A percentile compares a stretch with the other conserved stretches of the same genome.
Conservation (phyloP, 2,888 invertebrate species). For the Watsonalla binaria region DNA sequence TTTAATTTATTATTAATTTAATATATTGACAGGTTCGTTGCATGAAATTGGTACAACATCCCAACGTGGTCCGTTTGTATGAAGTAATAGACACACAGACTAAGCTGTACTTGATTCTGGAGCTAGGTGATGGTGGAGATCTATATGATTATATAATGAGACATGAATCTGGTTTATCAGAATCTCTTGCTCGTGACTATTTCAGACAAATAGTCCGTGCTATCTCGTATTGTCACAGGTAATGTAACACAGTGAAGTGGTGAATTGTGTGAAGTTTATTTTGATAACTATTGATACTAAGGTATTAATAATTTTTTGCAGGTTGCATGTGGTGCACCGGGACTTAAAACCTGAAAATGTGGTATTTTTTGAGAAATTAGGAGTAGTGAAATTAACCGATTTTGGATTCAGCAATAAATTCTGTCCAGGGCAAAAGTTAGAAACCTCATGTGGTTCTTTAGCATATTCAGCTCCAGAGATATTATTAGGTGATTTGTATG, state of each 20-base stretch:
- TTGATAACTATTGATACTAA: conserved; percentile 1
- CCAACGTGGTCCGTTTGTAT: conserved; percentile 98
- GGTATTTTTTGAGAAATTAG: conserved; percentile 98
- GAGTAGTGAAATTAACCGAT: conserved; percentile 98
- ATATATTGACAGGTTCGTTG: conserved; percentile 85
- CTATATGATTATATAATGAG: conserved; percentile 99
- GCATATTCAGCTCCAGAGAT: conserved; percentile 99
- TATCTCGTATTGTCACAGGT: conserved; percentile 98
- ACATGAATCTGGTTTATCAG: conserved; percentile 92
- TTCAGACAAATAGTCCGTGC: conserved; percentile 98
- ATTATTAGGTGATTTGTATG: conserved; percentile 97
- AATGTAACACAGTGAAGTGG: conserved; percentile 31
- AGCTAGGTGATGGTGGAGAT: conserved; percentile 98
- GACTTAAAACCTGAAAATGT: conserved; percentile 99
- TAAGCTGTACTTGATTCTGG: conserved; percentile 96
- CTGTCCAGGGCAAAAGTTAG: conserved; percentile 96
- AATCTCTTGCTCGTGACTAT: conserved; percentile 91
- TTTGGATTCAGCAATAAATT: conserved; percentile 98
- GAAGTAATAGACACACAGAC: conserved; percentile 99
- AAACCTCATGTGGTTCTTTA: conserved; percentile 98
- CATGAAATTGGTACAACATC: conserved; percentile 99
- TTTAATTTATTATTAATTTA: too few species aligned
- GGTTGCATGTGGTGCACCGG: conserved; percentile 84
- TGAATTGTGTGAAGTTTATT: neutral
- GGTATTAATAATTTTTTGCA: conserved; percentile 33